Evolutionary conservation across 2,888 invertebrate species (phyloP).

Genomic region (Macaria notata): DNA sequence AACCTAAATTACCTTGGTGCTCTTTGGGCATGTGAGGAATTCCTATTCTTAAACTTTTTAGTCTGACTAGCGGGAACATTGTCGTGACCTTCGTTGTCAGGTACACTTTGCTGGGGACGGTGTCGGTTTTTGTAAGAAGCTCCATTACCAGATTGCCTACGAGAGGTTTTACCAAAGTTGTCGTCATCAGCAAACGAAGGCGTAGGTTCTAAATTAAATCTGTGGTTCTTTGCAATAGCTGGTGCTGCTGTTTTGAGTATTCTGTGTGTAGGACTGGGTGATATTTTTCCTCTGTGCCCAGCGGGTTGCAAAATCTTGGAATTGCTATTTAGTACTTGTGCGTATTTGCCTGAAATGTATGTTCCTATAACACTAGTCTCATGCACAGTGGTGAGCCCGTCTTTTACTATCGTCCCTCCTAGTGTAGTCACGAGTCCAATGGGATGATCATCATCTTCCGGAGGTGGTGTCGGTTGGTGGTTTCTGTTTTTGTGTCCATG

Average conservation of each 20-base stretch:
- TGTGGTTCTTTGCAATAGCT: slow-evolving; percentile 75
- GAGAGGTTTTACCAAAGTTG: slow-evolving; percentile 76
- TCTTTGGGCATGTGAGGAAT: slow-evolving; percentile 59
- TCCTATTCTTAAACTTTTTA: slow-evolving; percentile 76
- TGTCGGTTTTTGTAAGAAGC: slow-evolving; percentile 83
- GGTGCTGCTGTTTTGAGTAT: slow-evolving; percentile 91
- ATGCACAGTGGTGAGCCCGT: slow-evolving; percentile 91
- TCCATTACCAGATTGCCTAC: slow-evolving; percentile 76
- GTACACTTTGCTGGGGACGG: slow-evolving; percentile 63
- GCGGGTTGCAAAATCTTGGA: slow-evolving; percentile 83
- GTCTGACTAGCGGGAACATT: slow-evolving; percentile 55
- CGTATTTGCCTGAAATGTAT: slow-evolving; percentile 93
- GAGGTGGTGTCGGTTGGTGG: slow-evolving; percentile 67
- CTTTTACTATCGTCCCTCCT: slow-evolving; percentile 91
- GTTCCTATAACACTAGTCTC: slow-evolving; percentile 96
- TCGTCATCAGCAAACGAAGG: slow-evolving; percentile 84
- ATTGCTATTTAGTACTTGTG: slow-evolving; percentile 92
- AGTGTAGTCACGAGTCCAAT: slow-evolving; percentile 92
- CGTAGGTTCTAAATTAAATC: slow-evolving; percentile 85
- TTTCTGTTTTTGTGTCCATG: slow-evolving; percentile 65
- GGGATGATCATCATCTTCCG: slow-evolving; percentile 85
- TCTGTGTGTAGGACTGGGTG: slow-evolving; percentile 85
- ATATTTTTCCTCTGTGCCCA: slow-evolving; percentile 84
- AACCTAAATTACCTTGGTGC: slow-evolving; percentile 63
- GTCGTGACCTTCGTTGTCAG: slow-evolving; percentile 66